These are phyloP conservation scores for Lithosia quadra DNA, from an alignment of 2,888 invertebrate species.

Conservation along the genomic window DNA sequence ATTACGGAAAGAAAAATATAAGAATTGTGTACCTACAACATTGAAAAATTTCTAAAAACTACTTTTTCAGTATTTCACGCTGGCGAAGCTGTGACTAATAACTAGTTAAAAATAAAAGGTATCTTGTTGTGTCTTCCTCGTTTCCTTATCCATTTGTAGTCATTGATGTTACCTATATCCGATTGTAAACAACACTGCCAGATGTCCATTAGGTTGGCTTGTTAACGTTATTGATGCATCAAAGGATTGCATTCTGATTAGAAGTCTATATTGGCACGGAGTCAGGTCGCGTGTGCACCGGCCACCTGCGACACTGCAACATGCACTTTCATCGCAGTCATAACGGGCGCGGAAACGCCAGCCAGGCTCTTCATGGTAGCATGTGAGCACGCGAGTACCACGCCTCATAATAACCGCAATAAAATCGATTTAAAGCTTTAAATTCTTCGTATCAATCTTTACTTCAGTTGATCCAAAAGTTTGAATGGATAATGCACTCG, in stretches of 20 bases:
- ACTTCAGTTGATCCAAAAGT: not conserved
- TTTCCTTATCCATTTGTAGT: not conserved
- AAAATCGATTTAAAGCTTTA: constrained; percentile 23
- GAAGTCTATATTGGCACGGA: not conserved
- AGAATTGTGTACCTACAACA: too few species aligned
- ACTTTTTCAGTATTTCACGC: not conserved
- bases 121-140: not conserved
- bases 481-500: too few species aligned
- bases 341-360: constrained; percentile 59
- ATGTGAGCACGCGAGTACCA: constrained; percentile 60
- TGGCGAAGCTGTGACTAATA: not conserved
- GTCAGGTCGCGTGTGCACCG: constrained; percentile 30
- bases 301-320: constrained; percentile 40
- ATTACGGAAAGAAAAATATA: too few species aligned
- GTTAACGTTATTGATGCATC: not conserved
- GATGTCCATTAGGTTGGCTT: not conserved
- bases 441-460: not conserved
- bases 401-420: constrained; percentile 48
- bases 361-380: constrained; percentile 59
- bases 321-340: constrained; percentile 62
- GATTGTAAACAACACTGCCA: not conserved
- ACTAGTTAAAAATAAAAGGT: not conserved
- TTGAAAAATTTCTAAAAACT: too few species aligned
- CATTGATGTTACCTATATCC: not conserved
- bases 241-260: not conserved